phyloP scores from a whole-genome alignment of 2,113 vertebrate species.

The Cochlearius cochlearius region DNA sequence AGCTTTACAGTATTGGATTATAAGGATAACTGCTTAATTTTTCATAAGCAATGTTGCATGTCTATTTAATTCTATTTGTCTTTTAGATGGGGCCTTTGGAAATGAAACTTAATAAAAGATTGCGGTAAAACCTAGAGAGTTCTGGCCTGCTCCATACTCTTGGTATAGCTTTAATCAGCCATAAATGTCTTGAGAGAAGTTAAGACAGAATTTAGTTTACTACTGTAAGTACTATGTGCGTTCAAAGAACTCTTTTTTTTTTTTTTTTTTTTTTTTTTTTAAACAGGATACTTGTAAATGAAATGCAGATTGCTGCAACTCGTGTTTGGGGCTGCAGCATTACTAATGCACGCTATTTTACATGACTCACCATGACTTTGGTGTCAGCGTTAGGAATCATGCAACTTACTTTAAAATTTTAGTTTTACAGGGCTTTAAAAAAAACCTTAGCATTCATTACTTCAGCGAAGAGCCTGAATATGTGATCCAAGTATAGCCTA shows the following conservation, averaged over 20 bases:
- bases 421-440: neutral
- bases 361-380: neutral
- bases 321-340: neutral
- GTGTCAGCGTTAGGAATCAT: neutral
- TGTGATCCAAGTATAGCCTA: neutral
- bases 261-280: too few species aligned
- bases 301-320: neutral
- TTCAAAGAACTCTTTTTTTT: neutral
- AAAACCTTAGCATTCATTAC: neutral
- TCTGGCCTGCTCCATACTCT: neutral
- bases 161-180: neutral
- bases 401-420: neutral
- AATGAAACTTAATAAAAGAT: constrained; percentile 35
- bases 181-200: neutral
- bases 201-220: neutral
- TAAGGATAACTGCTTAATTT: neutral
- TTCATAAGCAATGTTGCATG: constrained; percentile 20
- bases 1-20: constrained; percentile 11
- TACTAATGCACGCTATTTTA: neutral
- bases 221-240: neutral
- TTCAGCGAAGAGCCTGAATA: neutral
- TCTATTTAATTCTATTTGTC: constrained; percentile 16
- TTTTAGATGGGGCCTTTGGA: constrained; percentile 1
- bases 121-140: neutral
- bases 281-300: neutral